phyloP scores from a whole-genome alignment of 2,113 vertebrate genomes.

The Sorex fumeus region DNA sequence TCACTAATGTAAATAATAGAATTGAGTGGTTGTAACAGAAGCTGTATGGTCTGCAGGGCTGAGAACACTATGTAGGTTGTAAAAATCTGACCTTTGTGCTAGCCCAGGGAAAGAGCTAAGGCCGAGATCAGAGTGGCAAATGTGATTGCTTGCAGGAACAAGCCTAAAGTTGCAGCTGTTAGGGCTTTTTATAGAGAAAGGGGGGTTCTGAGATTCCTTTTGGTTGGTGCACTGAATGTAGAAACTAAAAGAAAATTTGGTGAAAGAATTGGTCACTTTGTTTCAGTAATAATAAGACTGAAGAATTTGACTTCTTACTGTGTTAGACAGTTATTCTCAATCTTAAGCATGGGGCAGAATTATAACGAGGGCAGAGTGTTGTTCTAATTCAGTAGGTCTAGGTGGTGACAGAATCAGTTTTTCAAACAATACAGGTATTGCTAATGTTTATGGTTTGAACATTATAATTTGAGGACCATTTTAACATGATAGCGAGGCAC shows the following conservation, averaged over 20 bases:
- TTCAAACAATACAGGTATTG: neutral
- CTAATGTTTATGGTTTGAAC: neutral
- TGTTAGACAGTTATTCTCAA: neutral
- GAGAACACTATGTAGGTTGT: neutral
- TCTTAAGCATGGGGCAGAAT: neutral
- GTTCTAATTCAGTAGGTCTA: neutral
- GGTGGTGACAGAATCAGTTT: neutral
- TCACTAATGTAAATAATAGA: neutral
- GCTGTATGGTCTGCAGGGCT: neutral
- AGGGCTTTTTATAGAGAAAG: neutral
- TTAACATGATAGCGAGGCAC: neutral
- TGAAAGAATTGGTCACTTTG: neutral
- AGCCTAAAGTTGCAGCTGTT: neutral
- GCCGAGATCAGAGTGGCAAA: neutral
- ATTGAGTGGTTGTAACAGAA: neutral
- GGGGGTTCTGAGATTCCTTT: neutral
- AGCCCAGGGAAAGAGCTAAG: neutral
- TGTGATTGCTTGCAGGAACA: neutral
- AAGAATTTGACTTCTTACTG: neutral
- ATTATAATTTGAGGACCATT: neutral
- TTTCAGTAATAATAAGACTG: neutral
- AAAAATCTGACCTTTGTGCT: neutral
- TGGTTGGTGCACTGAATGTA: conserved; percentile 3
- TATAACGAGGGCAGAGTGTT: too few relatives aligned
- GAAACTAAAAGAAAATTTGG: neutral